These are phyloP conservation scores for Sphinx pinastri DNA, from an alignment of 2,888 invertebrate genomes.

Conservation along the genomic window DNA sequence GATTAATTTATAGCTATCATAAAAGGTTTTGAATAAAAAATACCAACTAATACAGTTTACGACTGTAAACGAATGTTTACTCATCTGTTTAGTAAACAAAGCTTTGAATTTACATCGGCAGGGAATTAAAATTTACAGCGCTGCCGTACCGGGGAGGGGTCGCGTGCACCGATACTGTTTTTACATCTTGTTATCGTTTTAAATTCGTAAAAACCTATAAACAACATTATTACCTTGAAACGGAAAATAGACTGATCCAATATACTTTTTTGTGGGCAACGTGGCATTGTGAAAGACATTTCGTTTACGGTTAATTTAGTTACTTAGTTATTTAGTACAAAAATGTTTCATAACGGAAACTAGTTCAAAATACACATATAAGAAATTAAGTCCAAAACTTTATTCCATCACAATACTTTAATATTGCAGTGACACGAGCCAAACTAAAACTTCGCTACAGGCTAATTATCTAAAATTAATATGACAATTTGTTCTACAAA, in stretches of 20 bases:
- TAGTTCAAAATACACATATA: not conserved
- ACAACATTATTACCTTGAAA: not conserved
- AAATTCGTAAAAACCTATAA: conserved; percentile 49
- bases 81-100: conserved; percentile 49
- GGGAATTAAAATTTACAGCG: conserved; percentile 57
- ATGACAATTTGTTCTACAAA: not conserved
- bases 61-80: conserved; percentile 48
- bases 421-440: not conserved
- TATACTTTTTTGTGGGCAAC: conserved; percentile 20
- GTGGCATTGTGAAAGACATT: not conserved
- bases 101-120: conserved; percentile 49
- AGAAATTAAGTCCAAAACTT: not conserved
- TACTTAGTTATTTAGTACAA: not conserved
- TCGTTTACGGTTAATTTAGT: not conserved
- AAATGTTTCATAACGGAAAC: not conserved
- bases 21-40: conserved; percentile 29
- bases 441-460: conserved; percentile 1
- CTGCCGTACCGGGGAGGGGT: conserved; percentile 40
- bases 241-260: conserved; percentile 29
- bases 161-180: conserved; percentile 61
- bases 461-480: conserved; percentile 16
- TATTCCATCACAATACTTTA: not conserved
- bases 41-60: conserved; percentile 40
- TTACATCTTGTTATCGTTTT: conserved; percentile 58
- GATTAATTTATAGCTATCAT: conserved; percentile 8